Conservation (phyloP, 2,888 invertebrate species). For the Bruchidius siliquastri region DNA sequence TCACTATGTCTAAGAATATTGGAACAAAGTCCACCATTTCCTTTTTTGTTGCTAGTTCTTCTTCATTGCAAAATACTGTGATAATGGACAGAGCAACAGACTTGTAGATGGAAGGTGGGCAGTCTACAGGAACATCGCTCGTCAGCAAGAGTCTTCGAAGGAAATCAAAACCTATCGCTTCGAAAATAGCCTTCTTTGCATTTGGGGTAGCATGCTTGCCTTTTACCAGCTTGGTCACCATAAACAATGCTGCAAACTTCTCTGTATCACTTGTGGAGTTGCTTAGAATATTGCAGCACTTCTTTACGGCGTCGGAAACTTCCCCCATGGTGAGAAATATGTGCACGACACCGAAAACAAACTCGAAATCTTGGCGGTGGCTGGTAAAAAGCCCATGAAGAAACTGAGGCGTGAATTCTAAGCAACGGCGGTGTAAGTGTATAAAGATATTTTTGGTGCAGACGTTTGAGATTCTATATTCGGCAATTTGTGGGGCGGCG, state of each 20-base stretch:
- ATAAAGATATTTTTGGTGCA: slow-evolving; percentile 45
- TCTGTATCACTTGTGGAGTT: slow-evolving; percentile 81
- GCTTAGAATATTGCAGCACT: slow-evolving; percentile 77
- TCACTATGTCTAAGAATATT: slow-evolving; percentile 77
- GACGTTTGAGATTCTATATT: slow-evolving; percentile 44
- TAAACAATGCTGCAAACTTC: slow-evolving; percentile 85
- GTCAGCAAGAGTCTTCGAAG: slow-evolving; percentile 74
- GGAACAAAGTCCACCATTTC: slow-evolving; percentile 81
- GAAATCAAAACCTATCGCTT: slow-evolving; percentile 86
- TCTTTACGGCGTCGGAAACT: slow-evolving; percentile 77
- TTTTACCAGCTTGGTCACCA: slow-evolving; percentile 86
- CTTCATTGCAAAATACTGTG: slow-evolving; percentile 79
- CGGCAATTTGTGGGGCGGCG: slow-evolving; percentile 41
- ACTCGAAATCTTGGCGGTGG: slow-evolving; percentile 5
- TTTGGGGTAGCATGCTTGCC: slow-evolving; percentile 72
- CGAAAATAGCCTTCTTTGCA: slow-evolving; percentile 73
- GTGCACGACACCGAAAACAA: neutral
- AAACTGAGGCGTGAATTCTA: slow-evolving; percentile 30
- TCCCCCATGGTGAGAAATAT: slow-evolving; percentile 31
- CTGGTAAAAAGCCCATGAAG: slow-evolving; percentile 16
- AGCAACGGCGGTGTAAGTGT: slow-evolving; percentile 19
- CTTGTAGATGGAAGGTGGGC: slow-evolving; percentile 85
- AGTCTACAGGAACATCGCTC: slow-evolving; percentile 76
- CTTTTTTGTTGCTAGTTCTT: slow-evolving; percentile 73
- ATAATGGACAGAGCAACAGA: slow-evolving; percentile 85